A percentile compares a stretch with the other conserved stretches of the same genome.
These are phyloP conservation scores for Potamilus streckersoni DNA, from an alignment of 1,140 invertebrate genomes.

Conservation along the genomic window DNA sequence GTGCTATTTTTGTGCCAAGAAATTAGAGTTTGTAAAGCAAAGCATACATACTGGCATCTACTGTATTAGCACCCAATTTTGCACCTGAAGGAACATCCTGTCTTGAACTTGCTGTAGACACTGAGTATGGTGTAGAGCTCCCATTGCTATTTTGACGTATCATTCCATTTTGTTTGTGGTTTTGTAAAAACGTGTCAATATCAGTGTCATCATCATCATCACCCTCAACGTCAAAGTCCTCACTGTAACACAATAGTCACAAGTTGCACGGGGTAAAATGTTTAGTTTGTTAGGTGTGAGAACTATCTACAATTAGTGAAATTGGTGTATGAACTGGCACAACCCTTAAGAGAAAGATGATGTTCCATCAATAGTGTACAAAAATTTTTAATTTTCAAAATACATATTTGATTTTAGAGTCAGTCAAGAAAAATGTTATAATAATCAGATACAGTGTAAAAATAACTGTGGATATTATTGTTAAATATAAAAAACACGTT, in stretches of 20 bases:
- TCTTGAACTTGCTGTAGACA: conserved; percentile 4
- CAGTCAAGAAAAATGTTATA: no score
- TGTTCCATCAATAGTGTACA: background rate
- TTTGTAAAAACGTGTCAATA: conserved; percentile 35
- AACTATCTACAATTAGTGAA: background rate
- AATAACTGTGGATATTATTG: no score
- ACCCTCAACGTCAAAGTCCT: conserved; percentile 31
- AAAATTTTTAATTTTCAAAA: conserved; percentile 1
- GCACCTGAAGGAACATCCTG: background rate
- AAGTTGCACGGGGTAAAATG: conserved; percentile 6
- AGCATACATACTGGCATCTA: no score
- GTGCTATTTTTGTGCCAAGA: no score
- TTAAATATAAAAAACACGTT: no score
- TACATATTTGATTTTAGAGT: background rate
- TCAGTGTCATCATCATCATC: conserved; percentile 29
- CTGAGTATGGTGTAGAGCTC: conserved; percentile 14
- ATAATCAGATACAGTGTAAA: no score
- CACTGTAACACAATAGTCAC: conserved; percentile 7
- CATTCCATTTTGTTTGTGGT: conserved; percentile 32
- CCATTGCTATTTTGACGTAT: conserved; percentile 7
- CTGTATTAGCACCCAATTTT: no score
- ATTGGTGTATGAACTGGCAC: background rate
- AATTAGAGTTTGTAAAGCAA: no score
- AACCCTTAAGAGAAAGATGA: background rate
- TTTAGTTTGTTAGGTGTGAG: background rate